Percentiles rank a stretch among this genome's conserved stretches.
phyloP scores from a whole-genome alignment of 2,888 invertebrate species.

The Leucania comma region DNA sequence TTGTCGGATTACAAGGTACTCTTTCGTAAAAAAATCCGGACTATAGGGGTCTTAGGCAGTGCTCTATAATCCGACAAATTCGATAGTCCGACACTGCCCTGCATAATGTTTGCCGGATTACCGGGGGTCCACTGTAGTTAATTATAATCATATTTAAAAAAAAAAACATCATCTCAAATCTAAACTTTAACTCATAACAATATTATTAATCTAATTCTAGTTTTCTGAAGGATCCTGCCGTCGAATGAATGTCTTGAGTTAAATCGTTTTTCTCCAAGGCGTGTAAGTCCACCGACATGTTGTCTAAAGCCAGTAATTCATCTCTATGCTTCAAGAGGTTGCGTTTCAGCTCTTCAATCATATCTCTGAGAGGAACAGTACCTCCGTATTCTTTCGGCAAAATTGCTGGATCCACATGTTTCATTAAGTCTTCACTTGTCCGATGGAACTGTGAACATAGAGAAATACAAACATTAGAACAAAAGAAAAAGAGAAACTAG shows the following conservation, averaged over 20 bases:
- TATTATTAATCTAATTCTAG: conserved; percentile 93
- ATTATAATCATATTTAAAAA: no score
- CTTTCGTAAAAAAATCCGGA: no score
- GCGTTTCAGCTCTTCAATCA: conserved; percentile 94
- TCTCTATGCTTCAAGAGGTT: conserved; percentile 92
- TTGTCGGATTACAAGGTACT: no score
- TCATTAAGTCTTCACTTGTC: conserved; percentile 93
- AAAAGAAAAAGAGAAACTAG: background rate
- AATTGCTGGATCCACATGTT: conserved; percentile 93
- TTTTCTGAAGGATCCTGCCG: conserved; percentile 96
- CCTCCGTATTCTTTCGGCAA: conserved; percentile 97
- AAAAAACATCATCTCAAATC: background rate
- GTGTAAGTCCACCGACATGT: conserved; percentile 94
- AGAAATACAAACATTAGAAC: background rate
- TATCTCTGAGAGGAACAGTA: conserved; percentile 94
- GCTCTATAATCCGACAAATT: no score
- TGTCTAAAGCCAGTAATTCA: conserved; percentile 93
- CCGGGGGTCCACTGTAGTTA: no score
- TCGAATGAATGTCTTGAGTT: conserved; percentile 93
- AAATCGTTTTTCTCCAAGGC: conserved; percentile 91
- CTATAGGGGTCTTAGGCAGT: no score
- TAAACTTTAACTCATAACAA: conserved; percentile 2
- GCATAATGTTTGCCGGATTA: no score
- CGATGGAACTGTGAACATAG: conserved; percentile 92
- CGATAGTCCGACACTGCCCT: no score